Evolutionary conservation across 2,113 vertebrate genomes (phyloP).

Genomic region (Lepus timidus): DNA sequence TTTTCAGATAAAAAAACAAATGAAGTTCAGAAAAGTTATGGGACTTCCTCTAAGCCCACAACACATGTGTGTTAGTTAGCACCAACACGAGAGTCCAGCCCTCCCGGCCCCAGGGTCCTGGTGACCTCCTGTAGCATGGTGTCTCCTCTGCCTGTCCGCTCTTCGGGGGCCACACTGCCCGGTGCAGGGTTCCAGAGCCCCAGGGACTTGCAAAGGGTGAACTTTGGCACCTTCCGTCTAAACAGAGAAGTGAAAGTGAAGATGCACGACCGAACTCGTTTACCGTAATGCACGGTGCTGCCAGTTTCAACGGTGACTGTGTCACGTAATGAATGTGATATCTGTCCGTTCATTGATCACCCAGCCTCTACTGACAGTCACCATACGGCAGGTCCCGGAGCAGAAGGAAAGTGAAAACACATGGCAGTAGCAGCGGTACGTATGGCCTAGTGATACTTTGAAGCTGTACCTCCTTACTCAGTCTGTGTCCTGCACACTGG

Average conservation of each 20-base stretch:
- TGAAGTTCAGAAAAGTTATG: neutral
- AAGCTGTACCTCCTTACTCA: neutral
- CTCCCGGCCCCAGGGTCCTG: neutral
- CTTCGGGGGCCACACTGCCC: neutral
- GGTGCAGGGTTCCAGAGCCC: neutral
- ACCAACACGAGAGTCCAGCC: neutral
- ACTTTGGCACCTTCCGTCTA: neutral
- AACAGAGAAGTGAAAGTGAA: neutral
- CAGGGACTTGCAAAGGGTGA: neutral
- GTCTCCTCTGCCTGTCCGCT: neutral
- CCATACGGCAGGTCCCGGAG: neutral
- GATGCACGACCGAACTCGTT: neutral
- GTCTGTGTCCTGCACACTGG: neutral
- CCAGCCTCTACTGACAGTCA: neutral
- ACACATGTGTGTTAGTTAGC: neutral
- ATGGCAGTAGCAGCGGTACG: neutral
- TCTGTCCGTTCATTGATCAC: neutral
- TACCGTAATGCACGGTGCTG: neutral
- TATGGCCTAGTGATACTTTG: too few species aligned
- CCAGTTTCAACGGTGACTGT: neutral
- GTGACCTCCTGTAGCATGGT: rapidly evolving
- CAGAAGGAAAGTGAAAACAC: neutral
- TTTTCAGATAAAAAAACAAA: neutral
- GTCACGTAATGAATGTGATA: neutral
- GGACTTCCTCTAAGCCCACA: neutral